Evolutionary conservation across 2,113 vertebrate genomes (phyloP).

Genomic region (Macheiramphus alcinus): DNA sequence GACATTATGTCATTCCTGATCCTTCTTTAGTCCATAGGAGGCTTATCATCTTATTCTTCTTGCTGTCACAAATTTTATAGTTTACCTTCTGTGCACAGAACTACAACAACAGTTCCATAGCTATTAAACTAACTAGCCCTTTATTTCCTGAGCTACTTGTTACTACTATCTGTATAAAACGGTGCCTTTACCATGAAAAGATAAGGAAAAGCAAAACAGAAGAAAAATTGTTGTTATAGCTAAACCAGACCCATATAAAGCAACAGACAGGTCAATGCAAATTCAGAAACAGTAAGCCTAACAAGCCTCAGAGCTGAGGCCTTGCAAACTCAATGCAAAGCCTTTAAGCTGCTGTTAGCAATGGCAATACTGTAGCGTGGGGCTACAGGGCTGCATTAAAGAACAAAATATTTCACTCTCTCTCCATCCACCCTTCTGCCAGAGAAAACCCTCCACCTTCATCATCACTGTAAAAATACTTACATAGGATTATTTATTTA

Average conservation of each 20-base stretch:
- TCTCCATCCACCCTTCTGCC: neutral
- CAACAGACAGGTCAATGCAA: neutral
- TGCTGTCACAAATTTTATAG: neutral
- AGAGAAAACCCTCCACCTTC: neutral
- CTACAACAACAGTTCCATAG: neutral
- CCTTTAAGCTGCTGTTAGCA: neutral
- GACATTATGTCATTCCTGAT: neutral
- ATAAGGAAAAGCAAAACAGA: neutral
- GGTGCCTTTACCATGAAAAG: neutral
- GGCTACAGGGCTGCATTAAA: fast-evolving
- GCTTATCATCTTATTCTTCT: neutral
- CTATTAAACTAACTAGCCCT: neutral
- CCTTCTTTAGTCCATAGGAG: neutral
- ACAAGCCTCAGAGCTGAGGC: neutral
- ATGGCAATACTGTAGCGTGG: fast-evolving
- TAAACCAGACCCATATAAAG: neutral
- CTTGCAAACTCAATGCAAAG: neutral
- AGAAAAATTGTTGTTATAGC: neutral
- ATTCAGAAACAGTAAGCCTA: neutral
- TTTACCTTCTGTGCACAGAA: neutral
- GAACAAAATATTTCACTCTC: neutral
- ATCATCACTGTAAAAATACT: neutral
- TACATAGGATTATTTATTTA: neutral
- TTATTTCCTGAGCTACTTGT: neutral
- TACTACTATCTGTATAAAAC: neutral